phyloP scores from a whole-genome alignment of 37 sponge, comb jelly and placozoan genomes.

The Crambe crambe region DNA sequence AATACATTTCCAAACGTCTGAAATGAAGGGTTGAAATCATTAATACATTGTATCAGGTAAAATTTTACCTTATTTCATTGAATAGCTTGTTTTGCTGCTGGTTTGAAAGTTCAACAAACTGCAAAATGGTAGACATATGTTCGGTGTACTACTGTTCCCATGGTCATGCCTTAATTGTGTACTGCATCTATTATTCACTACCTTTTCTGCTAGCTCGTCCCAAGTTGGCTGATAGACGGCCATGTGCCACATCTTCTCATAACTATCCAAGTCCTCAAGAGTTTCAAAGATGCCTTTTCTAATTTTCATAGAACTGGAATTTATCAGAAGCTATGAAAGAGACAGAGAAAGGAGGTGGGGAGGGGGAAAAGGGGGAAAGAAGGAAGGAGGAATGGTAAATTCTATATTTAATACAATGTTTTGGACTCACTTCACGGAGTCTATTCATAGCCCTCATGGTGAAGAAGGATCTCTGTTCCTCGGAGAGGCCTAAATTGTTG shows the following conservation, averaged over 20 bases:
- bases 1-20: constrained; percentile 52
- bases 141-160: background rate
- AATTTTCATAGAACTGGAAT: background rate
- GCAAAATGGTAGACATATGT: too few relatives aligned
- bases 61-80: constrained; percentile 35
- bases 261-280: constrained; percentile 35
- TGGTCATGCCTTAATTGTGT: background rate
- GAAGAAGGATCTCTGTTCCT: constrained; percentile 80
- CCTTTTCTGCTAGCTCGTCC: constrained; percentile 34
- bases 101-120: constrained; percentile 39
- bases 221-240: constrained; percentile 51
- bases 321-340: background rate
- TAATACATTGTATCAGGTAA: background rate
- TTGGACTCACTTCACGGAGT: constrained; percentile 41
- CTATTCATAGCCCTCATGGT: constrained; percentile 35
- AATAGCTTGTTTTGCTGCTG: constrained; percentile 38
- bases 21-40: background rate
- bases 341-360: background rate
- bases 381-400: too few relatives aligned
- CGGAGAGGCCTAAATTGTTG: constrained; percentile 58
- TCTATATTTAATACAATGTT: background rate
- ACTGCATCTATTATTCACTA: constrained; percentile 4
- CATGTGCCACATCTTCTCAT: constrained; percentile 74
- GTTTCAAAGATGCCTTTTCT: constrained; percentile 23
- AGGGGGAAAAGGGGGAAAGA: background rate